Evolutionary conservation across 1,140 invertebrate species (phyloP), one percentile per base, ranked within the genome.

Genomic region (Drosophila seguyi): DNA sequence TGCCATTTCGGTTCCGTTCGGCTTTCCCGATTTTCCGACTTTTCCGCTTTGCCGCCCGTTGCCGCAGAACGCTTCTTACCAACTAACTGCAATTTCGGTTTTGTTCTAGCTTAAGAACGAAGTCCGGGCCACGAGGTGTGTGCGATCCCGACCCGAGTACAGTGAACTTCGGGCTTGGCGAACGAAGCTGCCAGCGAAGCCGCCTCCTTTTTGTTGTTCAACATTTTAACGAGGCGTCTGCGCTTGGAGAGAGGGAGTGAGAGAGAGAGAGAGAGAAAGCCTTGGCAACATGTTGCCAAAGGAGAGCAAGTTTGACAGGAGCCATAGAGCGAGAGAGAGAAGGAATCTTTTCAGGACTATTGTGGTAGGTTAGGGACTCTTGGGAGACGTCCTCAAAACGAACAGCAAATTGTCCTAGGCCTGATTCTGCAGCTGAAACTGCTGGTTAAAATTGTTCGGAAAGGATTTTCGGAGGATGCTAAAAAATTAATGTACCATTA

Each of bases 51-150:
- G 69, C 67, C 85, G 71, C 81, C 85, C 85, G 85, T 85, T 81
- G 78, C 62, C 85, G 75, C 85, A 73, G 85, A 85, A 60, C 77
- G 81, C 81, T 90, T 90, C 81, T 90, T 90, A 90, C 81, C 85
- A 90, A 90, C 85, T 90, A 81, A 90, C 50, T 65, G 76, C 66
- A 78, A 85, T 90, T 88, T 88, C 68, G 71, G 84, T 88, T 88
- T 88, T 88, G 81, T 88, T 88, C 68, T 53, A 88, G 76, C 81
- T 84, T 88, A 84, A 84, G 63, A 84, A 77, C 80, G 79, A 81
- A 82, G 68, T 18, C 45, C 14, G 16, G 11, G 14, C 27, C 20
- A 31, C 50, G 50, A 58, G 39, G 69, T 7, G 6, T 42, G 27
- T 36, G 50, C 36, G 22, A 18, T 41, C 44, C 29, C 52, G 66